These are phyloP conservation scores for Calidris pygmaea DNA, from an alignment of 2,113 vertebrate genomes.

Conservation along the genomic window DNA sequence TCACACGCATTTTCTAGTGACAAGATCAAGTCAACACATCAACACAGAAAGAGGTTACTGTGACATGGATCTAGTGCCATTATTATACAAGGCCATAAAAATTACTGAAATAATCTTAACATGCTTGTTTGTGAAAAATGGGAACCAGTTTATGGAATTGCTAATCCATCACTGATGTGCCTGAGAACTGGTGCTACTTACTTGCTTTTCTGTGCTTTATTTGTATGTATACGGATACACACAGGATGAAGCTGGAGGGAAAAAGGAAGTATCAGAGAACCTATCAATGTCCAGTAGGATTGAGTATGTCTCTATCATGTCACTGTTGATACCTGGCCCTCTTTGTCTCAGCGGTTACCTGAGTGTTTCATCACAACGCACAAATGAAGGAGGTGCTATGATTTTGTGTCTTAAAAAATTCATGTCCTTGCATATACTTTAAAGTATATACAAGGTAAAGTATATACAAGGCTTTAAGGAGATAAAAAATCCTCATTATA, in stretches of 20 bases:
- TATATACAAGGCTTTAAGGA: neutral
- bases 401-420: neutral
- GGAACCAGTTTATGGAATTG: neutral
- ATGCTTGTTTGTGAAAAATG: neutral
- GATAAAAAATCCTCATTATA: neutral
- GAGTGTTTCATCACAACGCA: neutral
- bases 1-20: neutral
- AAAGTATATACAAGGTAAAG: neutral
- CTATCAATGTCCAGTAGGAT: neutral
- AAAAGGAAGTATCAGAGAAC: neutral
- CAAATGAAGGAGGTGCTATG: neutral
- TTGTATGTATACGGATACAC: neutral
- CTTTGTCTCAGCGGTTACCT: neutral
- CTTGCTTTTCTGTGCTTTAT: neutral
- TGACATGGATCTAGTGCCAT: neutral
- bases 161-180: neutral
- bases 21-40: neutral
- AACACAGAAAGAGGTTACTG: neutral
- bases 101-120: neutral
- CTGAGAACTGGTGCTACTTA: neutral
- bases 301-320: rapidly evolving
- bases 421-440: neutral
- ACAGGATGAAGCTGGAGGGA: neutral
- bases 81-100: neutral
- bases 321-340: neutral